phyloP scores from a whole-genome alignment of 2,888 invertebrate genomes.

The Antheraea yamamai region DNA sequence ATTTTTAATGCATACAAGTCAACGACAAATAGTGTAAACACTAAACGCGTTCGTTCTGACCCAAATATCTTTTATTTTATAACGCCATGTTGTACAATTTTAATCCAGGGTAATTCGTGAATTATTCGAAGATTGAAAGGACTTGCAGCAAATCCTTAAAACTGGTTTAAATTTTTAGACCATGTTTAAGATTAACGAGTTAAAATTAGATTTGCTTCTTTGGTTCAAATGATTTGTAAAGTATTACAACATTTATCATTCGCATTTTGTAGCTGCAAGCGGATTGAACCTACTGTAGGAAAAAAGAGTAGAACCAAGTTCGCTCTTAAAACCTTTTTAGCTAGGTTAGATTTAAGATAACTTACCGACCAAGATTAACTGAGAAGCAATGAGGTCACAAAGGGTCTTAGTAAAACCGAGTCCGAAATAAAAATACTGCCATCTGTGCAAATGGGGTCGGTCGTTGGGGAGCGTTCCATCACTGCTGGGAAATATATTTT shows the following conservation, averaged over 20 bases:
- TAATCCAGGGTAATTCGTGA: background rate
- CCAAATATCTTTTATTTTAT: background rate
- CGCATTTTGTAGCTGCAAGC: background rate
- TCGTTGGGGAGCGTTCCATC: conserved; percentile 34
- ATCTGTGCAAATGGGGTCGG: conserved; percentile 43
- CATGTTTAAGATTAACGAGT: too few relatives aligned
- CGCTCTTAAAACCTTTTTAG: conserved; percentile 5
- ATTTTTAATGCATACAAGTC: background rate
- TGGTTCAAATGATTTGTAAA: background rate
- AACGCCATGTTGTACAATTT: background rate
- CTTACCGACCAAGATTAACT: conserved; percentile 27
- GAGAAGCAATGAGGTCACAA: conserved; percentile 36
- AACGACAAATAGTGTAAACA: background rate
- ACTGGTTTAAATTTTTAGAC: too few relatives aligned
- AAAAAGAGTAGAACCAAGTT: background rate
- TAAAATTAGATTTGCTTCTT: too few relatives aligned
- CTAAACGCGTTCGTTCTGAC: background rate
- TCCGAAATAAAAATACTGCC: conserved; percentile 45
- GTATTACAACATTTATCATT: background rate
- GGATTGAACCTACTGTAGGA: background rate
- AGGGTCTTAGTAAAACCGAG: conserved; percentile 34
- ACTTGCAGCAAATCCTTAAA: too few relatives aligned
- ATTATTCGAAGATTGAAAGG: background rate
- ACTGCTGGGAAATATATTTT: conserved; percentile 33
- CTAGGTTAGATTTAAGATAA: conserved; percentile 13